phyloP scores from a whole-genome alignment of 2,797 vertebrate genomes.

The Balearica regulorum region DNA sequence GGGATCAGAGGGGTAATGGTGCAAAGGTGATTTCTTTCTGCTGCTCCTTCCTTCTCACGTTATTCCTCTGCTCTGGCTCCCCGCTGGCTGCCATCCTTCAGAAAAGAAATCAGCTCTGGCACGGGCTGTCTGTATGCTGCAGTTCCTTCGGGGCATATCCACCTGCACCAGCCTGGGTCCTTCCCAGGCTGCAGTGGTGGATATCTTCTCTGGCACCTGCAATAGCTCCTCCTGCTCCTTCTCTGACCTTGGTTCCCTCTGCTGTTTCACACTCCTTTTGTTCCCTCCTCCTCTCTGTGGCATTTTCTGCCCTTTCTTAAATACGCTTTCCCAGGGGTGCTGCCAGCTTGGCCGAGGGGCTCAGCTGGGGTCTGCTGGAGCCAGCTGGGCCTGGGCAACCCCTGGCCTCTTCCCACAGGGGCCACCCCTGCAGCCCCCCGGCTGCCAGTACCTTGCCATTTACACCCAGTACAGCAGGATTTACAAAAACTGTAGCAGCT shows the following conservation, averaged over 20 bases:
- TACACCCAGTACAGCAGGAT: not conserved
- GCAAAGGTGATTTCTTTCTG: not conserved
- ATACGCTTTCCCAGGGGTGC: accelerated
- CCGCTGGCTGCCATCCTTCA: not conserved
- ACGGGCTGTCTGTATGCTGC: not conserved
- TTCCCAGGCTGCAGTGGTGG: not conserved
- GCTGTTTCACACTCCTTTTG: not conserved
- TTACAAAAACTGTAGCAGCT: not conserved
- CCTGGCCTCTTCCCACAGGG: not conserved
- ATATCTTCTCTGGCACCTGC: not conserved
- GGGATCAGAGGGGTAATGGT: accelerated
- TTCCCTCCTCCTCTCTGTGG: not conserved
- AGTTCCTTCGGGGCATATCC: not conserved
- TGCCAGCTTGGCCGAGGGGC: not conserved
- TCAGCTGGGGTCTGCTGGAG: not conserved
- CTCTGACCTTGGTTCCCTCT: not conserved
- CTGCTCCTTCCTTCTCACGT: not conserved
- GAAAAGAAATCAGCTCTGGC: not conserved
- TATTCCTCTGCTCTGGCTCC: not conserved
- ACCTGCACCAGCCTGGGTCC: not conserved
- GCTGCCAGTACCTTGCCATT: not conserved
- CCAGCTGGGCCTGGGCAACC: not conserved
- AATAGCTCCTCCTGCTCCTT: not conserved
- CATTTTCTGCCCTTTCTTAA: not conserved
- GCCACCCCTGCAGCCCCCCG: not conserved